These are phyloP conservation scores for Plecotus auritus DNA, from an alignment of 2,113 vertebrate genomes.

Conservation along the genomic window DNA sequence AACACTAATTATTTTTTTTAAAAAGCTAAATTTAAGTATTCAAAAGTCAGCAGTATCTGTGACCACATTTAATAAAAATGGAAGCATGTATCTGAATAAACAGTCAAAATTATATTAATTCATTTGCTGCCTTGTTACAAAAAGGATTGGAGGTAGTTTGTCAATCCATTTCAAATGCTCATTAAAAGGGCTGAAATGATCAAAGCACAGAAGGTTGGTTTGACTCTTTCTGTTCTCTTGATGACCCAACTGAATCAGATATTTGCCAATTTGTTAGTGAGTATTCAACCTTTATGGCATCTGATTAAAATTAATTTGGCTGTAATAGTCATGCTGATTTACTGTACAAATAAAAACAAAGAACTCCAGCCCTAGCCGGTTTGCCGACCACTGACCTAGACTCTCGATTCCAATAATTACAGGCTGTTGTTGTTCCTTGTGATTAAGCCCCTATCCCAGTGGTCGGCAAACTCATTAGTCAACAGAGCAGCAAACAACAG, in stretches of 20 bases:
- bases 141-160: neutral
- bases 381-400: no score
- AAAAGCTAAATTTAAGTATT: neutral
- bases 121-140: neutral
- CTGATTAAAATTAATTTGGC: neutral
- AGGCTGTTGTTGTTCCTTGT: no score
- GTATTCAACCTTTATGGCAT: neutral
- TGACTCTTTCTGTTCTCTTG: neutral
- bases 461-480: no score
- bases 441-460: no score
- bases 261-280: neutral
- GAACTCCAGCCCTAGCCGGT: no score
- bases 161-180: neutral
- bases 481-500: no score
- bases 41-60: neutral
- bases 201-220: neutral
- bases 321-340: neutral
- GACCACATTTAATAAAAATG: neutral
- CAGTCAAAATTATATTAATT: neutral
- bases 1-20: neutral
- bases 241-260: neutral
- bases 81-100: neutral
- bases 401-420: no score
- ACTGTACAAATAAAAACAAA: neutral
- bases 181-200: neutral